Base-by-base conservation (phyloP, 2,797 vertebrate genomes). In the Rachycentron canadum region DNA sequence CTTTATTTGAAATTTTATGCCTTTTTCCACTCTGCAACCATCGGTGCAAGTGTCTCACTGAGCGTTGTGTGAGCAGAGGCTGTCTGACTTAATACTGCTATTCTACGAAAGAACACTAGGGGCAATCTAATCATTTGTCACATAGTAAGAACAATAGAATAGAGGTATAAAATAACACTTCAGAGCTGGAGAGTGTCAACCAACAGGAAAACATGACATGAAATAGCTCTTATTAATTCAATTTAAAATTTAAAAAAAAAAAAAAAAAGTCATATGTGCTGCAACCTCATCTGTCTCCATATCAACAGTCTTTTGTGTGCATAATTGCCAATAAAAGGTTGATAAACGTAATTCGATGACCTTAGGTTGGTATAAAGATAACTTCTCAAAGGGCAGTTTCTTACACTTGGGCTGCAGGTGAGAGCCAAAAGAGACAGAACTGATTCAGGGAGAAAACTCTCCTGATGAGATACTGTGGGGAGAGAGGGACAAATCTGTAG, bases 321-420 rank as follows among this genome's bases (percentile, higher is more conserved):
- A 76, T 83, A 77, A 87, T 79, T 82, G 76, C 76, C 60, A 61
- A 83, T 81, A 73, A 86, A 73, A 85, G 84, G 85, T 83, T 69
- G 60, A 80, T 73, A 69, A 83, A 82, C 86, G 72, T 76, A 74
- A 53, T 70, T 69, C 3, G 50, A 66, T 89, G 87, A 89, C 86
- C 79, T 78, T 78, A 19, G n/a, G 53, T 30, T 0, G 50, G 57
- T n/a, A 32, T 77, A 59, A 65, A 85, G 88, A 87, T 85, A 84
- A 85, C 65, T 83, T 74, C 72, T 83, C 66, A 91, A 89, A 92
- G 87, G 90, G 81, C 87, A 91, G 56, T 59, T 84, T 90, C 89
- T 87, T 88, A 91, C 82, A 84, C 73, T 83, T 32, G 13, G 40
- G 79, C 85, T 84, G 81, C 89, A 91, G 90, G 89, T 91, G 90